Base-by-base conservation (phyloP, 92 coral and sea anemone species). In the Epizoanthus ramosus region DNA sequence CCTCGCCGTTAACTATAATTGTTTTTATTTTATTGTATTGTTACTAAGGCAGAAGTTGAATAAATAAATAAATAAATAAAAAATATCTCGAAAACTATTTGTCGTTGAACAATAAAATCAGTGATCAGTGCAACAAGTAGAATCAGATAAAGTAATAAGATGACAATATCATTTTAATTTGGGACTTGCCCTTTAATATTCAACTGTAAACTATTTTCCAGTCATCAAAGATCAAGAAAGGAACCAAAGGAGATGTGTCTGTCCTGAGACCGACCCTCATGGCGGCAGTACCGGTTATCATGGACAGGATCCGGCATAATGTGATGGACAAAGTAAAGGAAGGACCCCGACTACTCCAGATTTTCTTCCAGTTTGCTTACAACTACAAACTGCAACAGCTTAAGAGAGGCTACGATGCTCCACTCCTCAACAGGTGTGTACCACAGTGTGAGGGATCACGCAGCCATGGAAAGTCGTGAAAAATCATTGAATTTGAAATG, bases 151-250 rank as follows among this genome's bases (percentile, higher is more conserved):
- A 37, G 3, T 1, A 43, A 56, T 4, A 0, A 8, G 65, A 37
- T 3, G 0, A 3, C 1, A 3, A 37, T 37, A 3, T 37, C 43
- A 37, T 37, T 37, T 0, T 37, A 37, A n/a, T 35, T 12, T 15
- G 45, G 8, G 60, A 4, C 7, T 22, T 22, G 37, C 2, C 28
- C 14, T 81, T 43, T 71, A 47, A 1, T 66, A 41, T 68, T 53
- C 31, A 16, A 13, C 43, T 0, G 47, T 61, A 3, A 14, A 1
- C 57, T 58, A 0, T 13, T 21, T 33, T 64, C 31, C 61, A 96
- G 98, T 90, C 99, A 4, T 96, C 99, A 31, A 96, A 96, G 84
- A 92, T 96, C 84, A 96, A 96, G 89, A 96, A 96, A 82, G 99
- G 99, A 58, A 90, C 97, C 7, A 90, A 96, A 83, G 99, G 99